phyloP scores from a whole-genome alignment of 2,888 invertebrate genomes.

The Plagodis dolabraria region DNA sequence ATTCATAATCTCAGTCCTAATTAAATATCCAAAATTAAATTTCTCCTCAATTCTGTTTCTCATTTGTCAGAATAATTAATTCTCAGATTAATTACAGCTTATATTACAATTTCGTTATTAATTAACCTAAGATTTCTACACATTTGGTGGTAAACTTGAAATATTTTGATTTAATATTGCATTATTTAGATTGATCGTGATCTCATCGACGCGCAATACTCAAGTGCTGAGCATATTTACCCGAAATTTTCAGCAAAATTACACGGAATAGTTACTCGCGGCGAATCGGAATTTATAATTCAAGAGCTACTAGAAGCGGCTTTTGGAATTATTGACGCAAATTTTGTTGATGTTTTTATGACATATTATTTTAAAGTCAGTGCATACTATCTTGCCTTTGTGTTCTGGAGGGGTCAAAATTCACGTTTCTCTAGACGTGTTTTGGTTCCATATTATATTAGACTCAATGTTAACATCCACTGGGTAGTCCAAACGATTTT shows the following conservation, averaged over 20 bases:
- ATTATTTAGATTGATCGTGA: slow-evolving; percentile 45
- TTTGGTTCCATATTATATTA: too few species aligned
- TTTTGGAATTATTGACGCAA: neutral
- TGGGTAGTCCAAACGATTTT: too few species aligned
- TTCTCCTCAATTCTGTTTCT: slow-evolving; percentile 16
- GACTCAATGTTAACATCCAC: too few species aligned
- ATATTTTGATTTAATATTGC: slow-evolving; percentile 45
- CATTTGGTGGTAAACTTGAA: neutral
- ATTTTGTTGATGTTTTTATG: too few species aligned
- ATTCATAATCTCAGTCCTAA: slow-evolving; percentile 12
- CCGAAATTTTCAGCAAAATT: slow-evolving; percentile 38
- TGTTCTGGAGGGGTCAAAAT: too few species aligned
- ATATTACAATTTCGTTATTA: slow-evolving; percentile 28
- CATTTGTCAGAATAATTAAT: slow-evolving; percentile 37
- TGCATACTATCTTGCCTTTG: too few species aligned
- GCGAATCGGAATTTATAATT: slow-evolving; percentile 25
- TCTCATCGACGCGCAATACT: slow-evolving; percentile 44
- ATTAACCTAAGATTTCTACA: neutral
- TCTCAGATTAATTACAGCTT: slow-evolving; percentile 56
- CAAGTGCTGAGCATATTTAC: slow-evolving; percentile 57
- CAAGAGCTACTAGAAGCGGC: neutral
- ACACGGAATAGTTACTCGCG: slow-evolving; percentile 19
- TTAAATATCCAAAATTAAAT: slow-evolving; percentile 24
- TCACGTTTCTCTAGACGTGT: too few species aligned
- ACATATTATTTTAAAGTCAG: too few species aligned